These are phyloP conservation scores for Pseudochirops cupreus DNA, from an alignment of 2,797 vertebrate genomes.

Conservation along the genomic window DNA sequence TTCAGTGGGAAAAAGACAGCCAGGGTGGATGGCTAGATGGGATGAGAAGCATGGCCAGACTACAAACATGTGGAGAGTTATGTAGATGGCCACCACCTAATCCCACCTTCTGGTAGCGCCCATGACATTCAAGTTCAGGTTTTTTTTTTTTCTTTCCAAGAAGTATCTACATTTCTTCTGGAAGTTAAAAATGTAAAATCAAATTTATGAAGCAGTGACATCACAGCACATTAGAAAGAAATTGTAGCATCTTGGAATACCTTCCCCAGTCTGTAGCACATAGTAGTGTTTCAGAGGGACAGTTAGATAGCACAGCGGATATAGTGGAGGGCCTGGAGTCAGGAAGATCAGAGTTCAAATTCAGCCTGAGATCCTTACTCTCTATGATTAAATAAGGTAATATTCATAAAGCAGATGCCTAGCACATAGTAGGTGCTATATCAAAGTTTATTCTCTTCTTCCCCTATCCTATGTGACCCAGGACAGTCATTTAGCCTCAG, in stretches of 20 bases:
- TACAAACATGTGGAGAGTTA: neutral
- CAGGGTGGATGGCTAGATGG: neutral
- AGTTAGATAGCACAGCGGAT: neutral
- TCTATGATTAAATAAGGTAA: neutral
- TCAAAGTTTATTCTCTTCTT: neutral
- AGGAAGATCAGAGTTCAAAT: neutral
- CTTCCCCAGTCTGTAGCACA: neutral
- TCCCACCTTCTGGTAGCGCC: neutral
- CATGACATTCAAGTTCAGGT: neutral
- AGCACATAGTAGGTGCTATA: neutral
- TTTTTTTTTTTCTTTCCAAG: neutral
- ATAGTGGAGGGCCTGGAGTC: neutral
- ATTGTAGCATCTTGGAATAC: conserved; percentile 16
- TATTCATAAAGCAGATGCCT: neutral
- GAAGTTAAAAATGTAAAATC: conserved; percentile 45
- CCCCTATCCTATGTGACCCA: neutral
- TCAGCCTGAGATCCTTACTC: neutral
- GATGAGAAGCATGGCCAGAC: neutral
- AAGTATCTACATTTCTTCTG: neutral
- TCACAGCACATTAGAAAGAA: conserved; percentile 36
- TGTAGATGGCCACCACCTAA: neutral
- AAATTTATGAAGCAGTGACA: conserved; percentile 44
- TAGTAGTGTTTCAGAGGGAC: neutral
- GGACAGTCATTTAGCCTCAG: neutral
- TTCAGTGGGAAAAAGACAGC: neutral